phyloP scores from a whole-genome alignment of 2,888 invertebrate species.

The Eristalinus aeneus region DNA sequence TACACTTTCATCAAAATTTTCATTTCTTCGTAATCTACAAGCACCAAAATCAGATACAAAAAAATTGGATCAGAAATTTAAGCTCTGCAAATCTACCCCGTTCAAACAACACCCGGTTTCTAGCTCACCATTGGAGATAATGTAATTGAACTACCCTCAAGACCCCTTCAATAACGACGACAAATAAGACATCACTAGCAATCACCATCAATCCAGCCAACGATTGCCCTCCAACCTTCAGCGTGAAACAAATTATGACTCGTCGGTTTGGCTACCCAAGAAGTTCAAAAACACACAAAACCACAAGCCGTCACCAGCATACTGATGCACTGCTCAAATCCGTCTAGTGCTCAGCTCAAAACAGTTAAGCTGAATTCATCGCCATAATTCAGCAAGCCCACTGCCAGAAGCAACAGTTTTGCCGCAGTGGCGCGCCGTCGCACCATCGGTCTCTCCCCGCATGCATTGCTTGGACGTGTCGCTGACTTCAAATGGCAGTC shows the following conservation, averaged over 20 bases:
- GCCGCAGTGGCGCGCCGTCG: not conserved
- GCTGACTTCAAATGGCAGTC: slow-evolving; percentile 50
- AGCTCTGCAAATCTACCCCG: too few species aligned
- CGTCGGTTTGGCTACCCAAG: not conserved
- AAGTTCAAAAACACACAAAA: not conserved
- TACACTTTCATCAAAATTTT: too few species aligned
- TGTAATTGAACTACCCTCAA: too few species aligned
- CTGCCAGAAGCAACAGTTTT: not conserved
- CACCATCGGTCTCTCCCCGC: not conserved
- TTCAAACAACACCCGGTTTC: too few species aligned
- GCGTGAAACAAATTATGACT: not conserved
- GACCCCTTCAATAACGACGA: too few species aligned
- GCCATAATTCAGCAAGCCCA: not conserved
- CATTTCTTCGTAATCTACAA: too few species aligned
- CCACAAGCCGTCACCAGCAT: not conserved
- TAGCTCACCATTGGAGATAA: too few species aligned
- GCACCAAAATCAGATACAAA: too few species aligned
- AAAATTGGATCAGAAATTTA: too few species aligned
- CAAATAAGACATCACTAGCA: not conserved
- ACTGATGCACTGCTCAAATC: not conserved
- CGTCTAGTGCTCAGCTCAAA: not conserved
- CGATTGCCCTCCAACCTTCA: not conserved
- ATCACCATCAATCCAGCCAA: not conserved
- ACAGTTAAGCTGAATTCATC: not conserved
- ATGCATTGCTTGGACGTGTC: not conserved